Evolutionary conservation across 2,113 vertebrate species (phyloP), one percentile per base, ranked within the genome.

Genomic region (Orthonyx spaldingii): DNA sequence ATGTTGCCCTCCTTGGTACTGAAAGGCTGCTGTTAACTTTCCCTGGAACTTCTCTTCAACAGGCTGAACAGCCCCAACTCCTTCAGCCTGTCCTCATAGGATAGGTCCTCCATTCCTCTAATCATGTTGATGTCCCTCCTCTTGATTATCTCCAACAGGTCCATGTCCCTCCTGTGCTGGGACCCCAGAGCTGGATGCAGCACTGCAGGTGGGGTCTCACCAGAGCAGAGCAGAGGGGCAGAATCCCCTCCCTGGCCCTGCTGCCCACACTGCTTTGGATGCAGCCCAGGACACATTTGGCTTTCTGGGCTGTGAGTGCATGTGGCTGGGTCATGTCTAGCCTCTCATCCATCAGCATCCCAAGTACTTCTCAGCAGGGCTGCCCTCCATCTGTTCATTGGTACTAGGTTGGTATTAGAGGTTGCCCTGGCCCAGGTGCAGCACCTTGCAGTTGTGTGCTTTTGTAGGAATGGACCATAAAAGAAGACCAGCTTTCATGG

Each of bases 281-380:
- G 37, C 22, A 37, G 76, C 44, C 59, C 52, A 39, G 39, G 60
- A 24, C 11, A 52, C 0, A 0, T 16, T 39, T 89, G 68, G 19
- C 37, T 81, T 3, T 59, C 52, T 82, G 37, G 5, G 23, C 19
- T 64, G 10, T 0, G 2, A 33, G 27, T 37, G 49, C 12, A 0
- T 32, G 33, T 64, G 0, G 37, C 59, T 46, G 39, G 33, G 10
- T 30, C 33, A 21, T 12, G 9, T 66, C 11, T 42, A 49, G 13
- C 24, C 16, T 60, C 37, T n/a, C 28, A 0, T 1, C 19, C 23
- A 2, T 6, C 27, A n/a, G 33, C 33, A 52, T 3, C 1, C 4
- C 8, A 52, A n/a, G 23, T 28, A 13, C 39, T 39, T 52, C 44
- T 44, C 0, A 0, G 1, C 8, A 24, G 33, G 32, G 27, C 53